phyloP scores from a whole-genome alignment of 2,888 invertebrate species.

The Panorpa germanica region DNA sequence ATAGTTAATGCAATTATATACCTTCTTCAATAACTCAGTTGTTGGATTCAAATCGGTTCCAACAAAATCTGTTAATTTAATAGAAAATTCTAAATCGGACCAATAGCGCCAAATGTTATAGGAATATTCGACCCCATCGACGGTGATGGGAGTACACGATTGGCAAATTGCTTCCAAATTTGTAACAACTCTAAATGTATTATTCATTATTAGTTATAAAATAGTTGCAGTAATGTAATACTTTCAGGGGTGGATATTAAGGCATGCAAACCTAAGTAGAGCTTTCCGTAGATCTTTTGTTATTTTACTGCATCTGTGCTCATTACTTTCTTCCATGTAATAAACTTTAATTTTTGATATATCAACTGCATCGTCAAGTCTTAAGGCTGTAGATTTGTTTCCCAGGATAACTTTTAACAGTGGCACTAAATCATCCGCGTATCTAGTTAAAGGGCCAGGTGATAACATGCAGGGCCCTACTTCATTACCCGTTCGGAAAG shows the following conservation, averaged over 20 bases:
- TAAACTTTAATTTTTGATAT: slow-evolving; percentile 48
- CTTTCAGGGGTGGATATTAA: too few relatives aligned
- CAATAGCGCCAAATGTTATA: slow-evolving; percentile 54
- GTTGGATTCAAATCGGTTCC: slow-evolving; percentile 29
- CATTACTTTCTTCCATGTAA: slow-evolving; percentile 59
- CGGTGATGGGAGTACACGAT: too few relatives aligned
- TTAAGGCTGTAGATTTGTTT: slow-evolving; percentile 29
- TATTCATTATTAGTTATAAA: too few relatives aligned
- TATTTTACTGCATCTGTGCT: slow-evolving; percentile 52
- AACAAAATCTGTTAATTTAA: slow-evolving; percentile 41
- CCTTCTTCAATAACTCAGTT: slow-evolving; percentile 37
- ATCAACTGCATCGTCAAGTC: slow-evolving; percentile 39
- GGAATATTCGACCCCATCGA: slow-evolving; percentile 24
- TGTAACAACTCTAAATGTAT: slow-evolving; percentile 19
- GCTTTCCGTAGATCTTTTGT: slow-evolving; percentile 40
- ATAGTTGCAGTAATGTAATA: too few relatives aligned
- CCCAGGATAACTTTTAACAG: slow-evolving; percentile 49
- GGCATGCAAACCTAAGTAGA: slow-evolving; percentile 36
- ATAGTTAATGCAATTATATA: too few relatives aligned
- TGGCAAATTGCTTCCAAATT: slow-evolving; percentile 26
- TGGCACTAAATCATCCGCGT: slow-evolving; percentile 61
- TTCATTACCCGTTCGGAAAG: slow-evolving; percentile 46
- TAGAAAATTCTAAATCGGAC: slow-evolving; percentile 48
- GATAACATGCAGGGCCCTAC: slow-evolving; percentile 59
- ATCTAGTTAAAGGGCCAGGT: slow-evolving; percentile 65